phyloP scores from a whole-genome alignment of 2,888 invertebrate genomes.

The Andricus quercusramuli region DNA sequence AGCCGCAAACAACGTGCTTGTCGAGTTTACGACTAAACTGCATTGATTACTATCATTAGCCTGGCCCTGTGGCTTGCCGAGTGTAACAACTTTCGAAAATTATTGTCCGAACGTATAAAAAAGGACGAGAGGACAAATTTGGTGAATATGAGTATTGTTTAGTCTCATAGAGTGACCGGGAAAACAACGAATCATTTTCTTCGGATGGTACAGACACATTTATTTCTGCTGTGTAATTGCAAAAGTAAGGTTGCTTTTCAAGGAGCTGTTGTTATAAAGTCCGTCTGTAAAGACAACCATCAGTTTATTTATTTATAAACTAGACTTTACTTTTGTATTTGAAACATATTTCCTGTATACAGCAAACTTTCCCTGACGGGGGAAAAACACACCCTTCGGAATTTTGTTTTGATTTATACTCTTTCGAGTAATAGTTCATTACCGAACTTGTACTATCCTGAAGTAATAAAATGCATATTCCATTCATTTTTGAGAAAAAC shows the following conservation, averaged over 20 bases:
- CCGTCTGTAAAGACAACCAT: neutral
- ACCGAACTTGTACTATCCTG: no score
- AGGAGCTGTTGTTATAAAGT: neutral
- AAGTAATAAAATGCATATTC: no score
- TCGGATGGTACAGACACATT: neutral
- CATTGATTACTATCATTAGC: conserved; percentile 27
- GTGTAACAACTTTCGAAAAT: conserved; percentile 28
- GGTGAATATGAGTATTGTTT: neutral
- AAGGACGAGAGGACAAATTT: neutral
- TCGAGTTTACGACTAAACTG: conserved; percentile 30
- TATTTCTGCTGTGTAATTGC: neutral
- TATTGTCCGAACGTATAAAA: neutral
- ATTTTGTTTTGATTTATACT: no score
- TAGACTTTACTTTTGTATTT: neutral
- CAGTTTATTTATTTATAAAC: neutral
- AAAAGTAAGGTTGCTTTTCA: neutral
- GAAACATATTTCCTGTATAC: neutral
- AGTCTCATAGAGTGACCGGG: neutral
- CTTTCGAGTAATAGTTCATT: no score
- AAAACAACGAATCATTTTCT: neutral
- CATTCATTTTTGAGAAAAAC: no score
- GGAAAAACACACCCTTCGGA: no score
- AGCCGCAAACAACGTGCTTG: conserved; percentile 29
- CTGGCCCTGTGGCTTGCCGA: neutral
- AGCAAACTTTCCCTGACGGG: neutral